phyloP scores from a whole-genome alignment of 2,888 invertebrate species.

The Eutolmus rufibarbis region DNA sequence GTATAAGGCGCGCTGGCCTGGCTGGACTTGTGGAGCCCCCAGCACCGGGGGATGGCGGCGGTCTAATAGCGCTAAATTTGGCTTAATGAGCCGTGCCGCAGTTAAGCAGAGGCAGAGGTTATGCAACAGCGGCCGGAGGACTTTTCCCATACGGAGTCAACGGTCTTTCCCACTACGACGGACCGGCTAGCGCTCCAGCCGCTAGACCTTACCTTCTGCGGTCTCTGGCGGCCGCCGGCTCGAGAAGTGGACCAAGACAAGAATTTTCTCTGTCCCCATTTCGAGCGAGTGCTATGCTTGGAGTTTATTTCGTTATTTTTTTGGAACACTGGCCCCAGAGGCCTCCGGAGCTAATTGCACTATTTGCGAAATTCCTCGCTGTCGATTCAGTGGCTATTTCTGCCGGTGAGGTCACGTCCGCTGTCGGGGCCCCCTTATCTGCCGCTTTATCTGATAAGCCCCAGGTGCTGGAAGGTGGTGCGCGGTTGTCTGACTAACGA shows the following conservation, averaged over 20 bases:
- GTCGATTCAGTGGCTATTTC: background rate
- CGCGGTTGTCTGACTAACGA: background rate
- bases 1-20: background rate
- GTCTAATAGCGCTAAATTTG: background rate
- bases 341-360: background rate
- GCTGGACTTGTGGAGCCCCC: background rate
- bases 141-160: constrained; percentile 3
- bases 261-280: background rate
- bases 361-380: background rate
- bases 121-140: background rate
- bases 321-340: background rate
- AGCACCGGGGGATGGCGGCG: background rate
- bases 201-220: background rate
- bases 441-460: background rate
- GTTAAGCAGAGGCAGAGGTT: background rate
- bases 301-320: background rate
- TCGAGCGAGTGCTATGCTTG: background rate
- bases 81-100: background rate
- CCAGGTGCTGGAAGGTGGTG: background rate
- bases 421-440: background rate
- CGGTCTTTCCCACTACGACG: background rate
- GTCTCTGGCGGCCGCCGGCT: background rate
- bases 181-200: background rate
- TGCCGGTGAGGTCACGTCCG: background rate
- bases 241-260: background rate